These are phyloP conservation scores for Nerophis lumbriciformis DNA, from an alignment of 2,113 vertebrate genomes.

Conservation along the genomic window DNA sequence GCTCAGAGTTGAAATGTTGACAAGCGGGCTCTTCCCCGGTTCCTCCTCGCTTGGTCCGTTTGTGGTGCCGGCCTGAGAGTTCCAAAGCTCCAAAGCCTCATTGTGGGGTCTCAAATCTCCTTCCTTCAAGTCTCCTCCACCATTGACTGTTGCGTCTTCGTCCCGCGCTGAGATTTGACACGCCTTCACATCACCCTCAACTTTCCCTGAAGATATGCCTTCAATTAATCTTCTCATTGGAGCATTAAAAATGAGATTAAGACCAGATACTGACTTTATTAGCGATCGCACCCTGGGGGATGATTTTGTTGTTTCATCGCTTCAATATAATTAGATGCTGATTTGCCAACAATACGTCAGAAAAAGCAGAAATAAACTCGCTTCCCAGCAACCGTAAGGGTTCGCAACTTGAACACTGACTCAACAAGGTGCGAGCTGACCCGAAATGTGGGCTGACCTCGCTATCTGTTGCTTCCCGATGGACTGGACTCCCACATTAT, in stretches of 20 bases:
- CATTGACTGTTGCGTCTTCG: slow-evolving; percentile 32
- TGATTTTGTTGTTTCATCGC: not conserved
- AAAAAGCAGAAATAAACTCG: not conserved
- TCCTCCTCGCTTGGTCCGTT: slow-evolving; percentile 1
- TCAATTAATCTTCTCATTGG: not conserved
- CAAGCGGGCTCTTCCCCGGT: no score
- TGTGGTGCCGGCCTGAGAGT: slow-evolving; percentile 11
- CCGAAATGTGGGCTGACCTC: no score
- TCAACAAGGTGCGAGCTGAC: no score
- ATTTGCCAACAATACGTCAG: slow-evolving; percentile 1
- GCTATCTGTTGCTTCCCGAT: no score
- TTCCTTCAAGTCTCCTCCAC: slow-evolving; percentile 14
- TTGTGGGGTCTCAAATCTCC: not conserved
- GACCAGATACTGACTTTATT: not conserved
- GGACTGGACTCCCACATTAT: no score
- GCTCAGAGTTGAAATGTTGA: not conserved
- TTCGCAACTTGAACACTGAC: no score
- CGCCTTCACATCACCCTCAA: slow-evolving; percentile 8
- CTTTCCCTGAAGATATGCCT: slow-evolving; percentile 16
- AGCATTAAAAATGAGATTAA: slow-evolving; percentile 1
- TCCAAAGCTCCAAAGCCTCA: not conserved
- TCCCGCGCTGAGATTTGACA: slow-evolving; percentile 3
- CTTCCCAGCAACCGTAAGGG: no score
- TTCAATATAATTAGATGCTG: slow-evolving; percentile 12
- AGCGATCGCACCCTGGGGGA: not conserved